These are phyloP conservation scores for Anguilla megastoma DNA, from an alignment of 2,797 vertebrate genomes.

Conservation along the genomic window DNA sequence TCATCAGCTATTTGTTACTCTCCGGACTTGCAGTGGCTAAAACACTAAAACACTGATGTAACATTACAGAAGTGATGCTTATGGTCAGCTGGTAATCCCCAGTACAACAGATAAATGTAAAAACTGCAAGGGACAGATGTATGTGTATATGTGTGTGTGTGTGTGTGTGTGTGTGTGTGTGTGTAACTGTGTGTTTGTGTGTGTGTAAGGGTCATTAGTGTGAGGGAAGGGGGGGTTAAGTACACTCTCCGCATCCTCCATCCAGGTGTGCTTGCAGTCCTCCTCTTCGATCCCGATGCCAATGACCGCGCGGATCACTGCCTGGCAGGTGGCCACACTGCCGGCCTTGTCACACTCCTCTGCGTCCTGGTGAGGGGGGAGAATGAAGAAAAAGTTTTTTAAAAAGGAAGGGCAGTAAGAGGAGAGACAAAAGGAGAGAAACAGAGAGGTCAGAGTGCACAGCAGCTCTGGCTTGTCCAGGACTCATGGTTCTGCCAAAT, in stretches of 20 bases:
- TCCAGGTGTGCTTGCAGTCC: conserved; percentile 97
- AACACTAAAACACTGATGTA: neutral
- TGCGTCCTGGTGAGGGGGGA: conserved; percentile 76
- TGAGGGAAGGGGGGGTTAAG: conserved; percentile 43
- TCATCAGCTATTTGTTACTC: neutral
- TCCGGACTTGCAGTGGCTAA: neutral
- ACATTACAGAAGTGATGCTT: neutral
- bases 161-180: neutral
- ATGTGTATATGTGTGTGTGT: too few species aligned
- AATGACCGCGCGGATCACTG: conserved; percentile 91
- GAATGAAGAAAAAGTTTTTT: neutral
- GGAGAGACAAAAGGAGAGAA: neutral
- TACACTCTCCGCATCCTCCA: conserved; percentile 97
- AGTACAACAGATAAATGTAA: neutral
- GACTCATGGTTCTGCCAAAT: neutral
- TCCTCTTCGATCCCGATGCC: conserved; percentile 98
- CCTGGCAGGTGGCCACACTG: conserved; percentile 95
- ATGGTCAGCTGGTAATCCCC: neutral
- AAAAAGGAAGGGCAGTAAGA: neutral
- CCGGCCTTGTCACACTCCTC: conserved; percentile 98
- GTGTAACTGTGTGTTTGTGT: neutral
- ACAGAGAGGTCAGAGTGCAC: neutral
- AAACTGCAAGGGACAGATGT: too few species aligned
- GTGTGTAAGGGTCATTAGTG: neutral
- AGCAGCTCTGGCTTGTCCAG: neutral